Conservation (phyloP, 2,888 invertebrate species). For the Drosophila putrida region DNA sequence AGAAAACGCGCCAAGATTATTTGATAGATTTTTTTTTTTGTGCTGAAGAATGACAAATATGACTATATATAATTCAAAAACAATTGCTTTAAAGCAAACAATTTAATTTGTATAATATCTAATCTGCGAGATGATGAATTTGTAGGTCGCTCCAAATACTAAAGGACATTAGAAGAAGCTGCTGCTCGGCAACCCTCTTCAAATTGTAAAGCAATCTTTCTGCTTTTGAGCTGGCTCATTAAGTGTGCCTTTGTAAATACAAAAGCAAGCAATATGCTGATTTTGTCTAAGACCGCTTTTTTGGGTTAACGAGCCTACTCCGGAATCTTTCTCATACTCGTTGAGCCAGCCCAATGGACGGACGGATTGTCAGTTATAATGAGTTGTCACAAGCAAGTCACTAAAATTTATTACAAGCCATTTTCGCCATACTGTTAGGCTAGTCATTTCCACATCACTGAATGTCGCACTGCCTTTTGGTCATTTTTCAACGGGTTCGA, state of each 20-base stretch:
- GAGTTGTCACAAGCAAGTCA: slow-evolving; percentile 50
- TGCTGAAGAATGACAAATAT: slow-evolving; percentile 22
- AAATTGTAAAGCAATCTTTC: slow-evolving; percentile 16
- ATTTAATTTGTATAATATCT: slow-evolving; percentile 32
- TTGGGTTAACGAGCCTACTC: slow-evolving; percentile 39
- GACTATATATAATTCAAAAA: slow-evolving; percentile 24
- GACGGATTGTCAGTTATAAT: slow-evolving; percentile 39
- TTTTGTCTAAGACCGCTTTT: slow-evolving; percentile 24
- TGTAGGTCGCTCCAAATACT: slow-evolving; percentile 6
- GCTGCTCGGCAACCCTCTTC: slow-evolving; percentile 8
- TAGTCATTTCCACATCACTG: slow-evolving; percentile 50
- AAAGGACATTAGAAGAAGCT: background rate
- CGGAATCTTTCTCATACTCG: background rate
- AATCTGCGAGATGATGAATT: slow-evolving; percentile 20
- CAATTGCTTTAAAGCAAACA: slow-evolving; percentile 13
- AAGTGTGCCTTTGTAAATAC: slow-evolving; percentile 29
- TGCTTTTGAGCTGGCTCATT: slow-evolving; percentile 21
- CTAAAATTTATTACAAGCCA: slow-evolving; percentile 56
- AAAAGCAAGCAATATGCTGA: slow-evolving; percentile 35
- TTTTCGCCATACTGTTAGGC: slow-evolving; percentile 27
- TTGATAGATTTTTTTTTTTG: slow-evolving; percentile 10
- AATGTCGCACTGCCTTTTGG: slow-evolving; percentile 31
- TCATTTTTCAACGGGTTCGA: slow-evolving; percentile 38
- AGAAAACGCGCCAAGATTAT: background rate
- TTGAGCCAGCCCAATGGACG: slow-evolving; percentile 6